Conservation (phyloP, 2,797 vertebrate genomes). For the Potorous gilbertii region DNA sequence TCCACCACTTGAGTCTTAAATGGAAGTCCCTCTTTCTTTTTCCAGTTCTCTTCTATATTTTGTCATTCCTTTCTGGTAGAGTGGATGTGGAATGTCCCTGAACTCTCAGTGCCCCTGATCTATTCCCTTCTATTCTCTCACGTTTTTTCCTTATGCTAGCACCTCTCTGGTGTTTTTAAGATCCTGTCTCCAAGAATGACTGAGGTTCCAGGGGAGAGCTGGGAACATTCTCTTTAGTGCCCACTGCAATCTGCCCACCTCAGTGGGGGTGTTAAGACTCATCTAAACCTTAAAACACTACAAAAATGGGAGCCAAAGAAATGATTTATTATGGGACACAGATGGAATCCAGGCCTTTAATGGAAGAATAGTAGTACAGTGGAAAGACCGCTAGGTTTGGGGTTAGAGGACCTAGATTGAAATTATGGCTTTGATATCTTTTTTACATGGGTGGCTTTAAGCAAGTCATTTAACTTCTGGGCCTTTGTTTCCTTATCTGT, state of each 20-base stretch:
- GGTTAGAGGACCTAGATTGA: neutral
- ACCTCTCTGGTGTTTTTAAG: neutral
- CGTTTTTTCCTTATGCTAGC: neutral
- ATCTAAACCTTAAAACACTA: neutral
- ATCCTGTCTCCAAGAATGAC: neutral
- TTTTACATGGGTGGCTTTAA: neutral
- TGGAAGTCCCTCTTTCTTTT: slow-evolving; percentile 47
- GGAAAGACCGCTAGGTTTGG: neutral
- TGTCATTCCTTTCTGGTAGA: neutral
- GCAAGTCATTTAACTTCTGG: neutral
- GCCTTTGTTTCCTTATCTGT: neutral
- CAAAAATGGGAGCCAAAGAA: neutral
- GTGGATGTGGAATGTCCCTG: slow-evolving; percentile 8
- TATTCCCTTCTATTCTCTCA: neutral
- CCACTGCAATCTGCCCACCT: neutral
- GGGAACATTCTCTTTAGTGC: neutral
- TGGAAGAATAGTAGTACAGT: neutral
- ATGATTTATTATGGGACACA: neutral
- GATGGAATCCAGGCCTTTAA: neutral
- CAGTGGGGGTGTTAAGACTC: neutral
- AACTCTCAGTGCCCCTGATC: neutral
- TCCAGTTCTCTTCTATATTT: slow-evolving; percentile 21
- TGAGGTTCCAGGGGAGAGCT: neutral
- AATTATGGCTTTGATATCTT: neutral
- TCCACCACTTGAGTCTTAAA: slow-evolving; percentile 32